Evolutionary conservation across 35 echinoderm and acorn worm species (phyloP).

Genomic region (Hemicentrotus pulcherrimus): DNA sequence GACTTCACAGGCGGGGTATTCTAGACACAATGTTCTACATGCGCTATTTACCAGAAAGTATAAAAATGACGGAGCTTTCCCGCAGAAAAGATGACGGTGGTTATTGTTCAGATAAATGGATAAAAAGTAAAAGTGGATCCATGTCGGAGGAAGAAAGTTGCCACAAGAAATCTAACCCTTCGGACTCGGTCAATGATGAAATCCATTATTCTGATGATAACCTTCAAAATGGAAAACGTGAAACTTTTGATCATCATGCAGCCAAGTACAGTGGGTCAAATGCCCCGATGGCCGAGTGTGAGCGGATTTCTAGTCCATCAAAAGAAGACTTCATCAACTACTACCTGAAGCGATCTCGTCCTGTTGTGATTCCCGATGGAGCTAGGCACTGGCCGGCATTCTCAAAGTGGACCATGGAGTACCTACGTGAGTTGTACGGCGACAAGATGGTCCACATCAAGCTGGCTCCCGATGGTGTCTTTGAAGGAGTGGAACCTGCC

Average conservation of each 20-base stretch:
- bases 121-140: neutral
- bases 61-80: neutral
- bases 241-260: neutral
- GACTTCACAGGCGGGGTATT: constrained; percentile 68
- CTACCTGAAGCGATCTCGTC: constrained; percentile 72
- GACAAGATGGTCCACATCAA: constrained; percentile 80
- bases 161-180: neutral
- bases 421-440: constrained; percentile 63
- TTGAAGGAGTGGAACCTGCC: constrained; percentile 83
- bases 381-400: constrained; percentile 75
- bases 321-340: constrained; percentile 73
- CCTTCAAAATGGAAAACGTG: neutral
- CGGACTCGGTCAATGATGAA: neutral
- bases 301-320: constrained; percentile 58
- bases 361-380: constrained; percentile 72
- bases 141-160: neutral
- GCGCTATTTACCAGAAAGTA: constrained; percentile 37
- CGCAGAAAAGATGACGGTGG: neutral
- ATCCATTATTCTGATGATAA: too few relatives aligned
- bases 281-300: constrained; percentile 58
- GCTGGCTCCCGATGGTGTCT: constrained; percentile 80
- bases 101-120: neutral
- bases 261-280: neutral
- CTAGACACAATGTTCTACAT: constrained; percentile 71
- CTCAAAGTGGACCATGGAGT: constrained; percentile 85